Evolutionary conservation across 2,113 vertebrate species (phyloP), one percentile per base, ranked within the genome.

Genomic region (Ictidomys tridecemlineatus): DNA sequence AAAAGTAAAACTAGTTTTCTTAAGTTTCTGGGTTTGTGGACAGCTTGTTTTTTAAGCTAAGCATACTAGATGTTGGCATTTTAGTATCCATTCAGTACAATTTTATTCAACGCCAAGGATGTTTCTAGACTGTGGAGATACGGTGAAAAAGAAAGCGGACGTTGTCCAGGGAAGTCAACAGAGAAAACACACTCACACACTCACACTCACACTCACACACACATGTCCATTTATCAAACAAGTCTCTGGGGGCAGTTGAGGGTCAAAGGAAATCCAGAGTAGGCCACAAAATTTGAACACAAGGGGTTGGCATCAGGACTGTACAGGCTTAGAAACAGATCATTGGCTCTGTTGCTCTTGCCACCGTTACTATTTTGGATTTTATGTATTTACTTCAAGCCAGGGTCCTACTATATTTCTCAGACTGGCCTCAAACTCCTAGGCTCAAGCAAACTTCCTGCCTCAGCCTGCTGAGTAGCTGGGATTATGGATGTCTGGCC

Each of bases 211-310:
- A 18, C 56, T 39, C 39, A 39, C 39, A 39, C 39, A 39, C 39
- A 39, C 39, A 39, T 39, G 20, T 42, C 56, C 12, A n/a, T 61
- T 73, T 61, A 48, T 20, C 63, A 78, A 24, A 73, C 20, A 34
- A 20, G 2, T 0, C 14, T 9, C 1, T 34, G 6, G 45, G 37
- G 30, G 8, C 9, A 13, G 4, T 10, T 1, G 1, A 24, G 45
- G 30, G 61, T 5, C 11, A 37, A 26, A 14, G 37, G 42, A 78
- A 7, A 30, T 51, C 14, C 10, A 53, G 18, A 14, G 20, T 18
- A 10, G 58, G 58, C 20, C 20, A 58, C 58, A 58, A 24, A 58
- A 22, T 20, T 20, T 8, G 20, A 20, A 22, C 20, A 24, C 12
- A 20, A 58, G 20, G 58, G 58, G 20, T 20, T 58, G 58, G 53